Conservation (phyloP, 53 echinoderm and acorn worm genomes). For the Hippasteria phrygiana region DNA sequence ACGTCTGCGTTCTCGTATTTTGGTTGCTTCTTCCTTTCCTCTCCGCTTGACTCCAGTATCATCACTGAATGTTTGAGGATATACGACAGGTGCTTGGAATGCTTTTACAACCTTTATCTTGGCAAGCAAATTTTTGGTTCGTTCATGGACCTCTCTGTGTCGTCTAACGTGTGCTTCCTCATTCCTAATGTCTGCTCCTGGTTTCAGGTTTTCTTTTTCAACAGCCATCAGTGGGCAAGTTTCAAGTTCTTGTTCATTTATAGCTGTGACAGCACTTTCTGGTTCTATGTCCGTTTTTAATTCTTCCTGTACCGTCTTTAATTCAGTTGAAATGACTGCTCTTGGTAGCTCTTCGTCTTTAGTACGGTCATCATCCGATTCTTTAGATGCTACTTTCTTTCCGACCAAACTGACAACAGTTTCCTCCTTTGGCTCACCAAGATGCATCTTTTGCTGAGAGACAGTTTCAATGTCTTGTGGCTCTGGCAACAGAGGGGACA, state of each 20-base stretch:
- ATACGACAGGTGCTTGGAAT: conserved; percentile 11
- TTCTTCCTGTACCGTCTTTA: background rate
- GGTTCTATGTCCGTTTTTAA: background rate
- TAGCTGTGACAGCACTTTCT: background rate
- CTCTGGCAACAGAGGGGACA: background rate
- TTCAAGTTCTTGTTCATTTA: background rate
- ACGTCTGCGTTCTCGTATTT: conserved; percentile 49
- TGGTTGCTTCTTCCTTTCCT: conserved; percentile 1
- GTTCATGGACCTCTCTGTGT: conserved; percentile 50
- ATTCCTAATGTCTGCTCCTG: background rate
- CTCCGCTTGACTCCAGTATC: conserved; percentile 29
- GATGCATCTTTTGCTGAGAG: background rate
- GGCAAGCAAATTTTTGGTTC: conserved; percentile 39
- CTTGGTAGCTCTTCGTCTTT: background rate
- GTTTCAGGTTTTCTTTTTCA: background rate
- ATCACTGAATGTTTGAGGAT: conserved; percentile 5
- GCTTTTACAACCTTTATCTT: conserved; percentile 30
- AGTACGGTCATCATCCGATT: background rate
- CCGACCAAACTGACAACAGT: background rate
- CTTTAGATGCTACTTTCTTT: background rate
- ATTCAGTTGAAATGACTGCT: conserved; percentile 5
- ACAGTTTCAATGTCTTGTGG: background rate
- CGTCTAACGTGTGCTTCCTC: conserved; percentile 47
- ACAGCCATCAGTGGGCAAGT: background rate
- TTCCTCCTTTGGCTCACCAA: background rate